phyloP scores from a whole-genome alignment of 2,888 invertebrate genomes.

The Lycia hirtaria region DNA sequence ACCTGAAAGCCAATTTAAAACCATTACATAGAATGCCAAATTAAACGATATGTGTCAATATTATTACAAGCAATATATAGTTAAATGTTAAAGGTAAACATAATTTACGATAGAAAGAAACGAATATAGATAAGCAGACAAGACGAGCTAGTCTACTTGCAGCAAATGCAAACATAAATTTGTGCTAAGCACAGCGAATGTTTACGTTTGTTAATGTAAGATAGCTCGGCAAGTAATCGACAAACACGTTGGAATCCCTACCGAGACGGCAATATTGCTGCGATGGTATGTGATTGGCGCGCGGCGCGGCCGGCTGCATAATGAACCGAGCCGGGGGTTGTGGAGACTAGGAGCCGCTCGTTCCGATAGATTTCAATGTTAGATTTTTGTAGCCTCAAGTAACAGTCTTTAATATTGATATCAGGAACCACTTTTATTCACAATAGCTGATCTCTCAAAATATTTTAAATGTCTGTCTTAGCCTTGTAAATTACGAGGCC shows the following conservation, averaged over 20 bases:
- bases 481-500: no score
- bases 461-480: not conserved
- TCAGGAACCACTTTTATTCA: not conserved
- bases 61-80: no score
- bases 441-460: no score
- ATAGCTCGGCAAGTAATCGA: constrained; percentile 54
- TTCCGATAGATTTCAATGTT: not conserved
- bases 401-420: not conserved
- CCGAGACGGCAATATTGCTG: constrained; percentile 76
- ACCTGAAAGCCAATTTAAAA: no score
- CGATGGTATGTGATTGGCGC: constrained; percentile 81
- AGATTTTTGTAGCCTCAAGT: not conserved
- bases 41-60: no score
- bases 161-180: constrained; percentile 13
- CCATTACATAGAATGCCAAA: no score
- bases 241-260: constrained; percentile 73
- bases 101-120: no score
- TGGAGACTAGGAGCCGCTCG: constrained; percentile 46
- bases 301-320: constrained; percentile 80
- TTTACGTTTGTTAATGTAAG: constrained; percentile 33
- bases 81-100: no score
- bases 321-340: constrained; percentile 62
- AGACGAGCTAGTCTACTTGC: no score
- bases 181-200: constrained; percentile 6
- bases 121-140: no score